Percentiles rank a stretch among this genome's conserved stretches.
Conservation (phyloP, 2,888 invertebrate species). For the Stenolophus ochropezus region DNA sequence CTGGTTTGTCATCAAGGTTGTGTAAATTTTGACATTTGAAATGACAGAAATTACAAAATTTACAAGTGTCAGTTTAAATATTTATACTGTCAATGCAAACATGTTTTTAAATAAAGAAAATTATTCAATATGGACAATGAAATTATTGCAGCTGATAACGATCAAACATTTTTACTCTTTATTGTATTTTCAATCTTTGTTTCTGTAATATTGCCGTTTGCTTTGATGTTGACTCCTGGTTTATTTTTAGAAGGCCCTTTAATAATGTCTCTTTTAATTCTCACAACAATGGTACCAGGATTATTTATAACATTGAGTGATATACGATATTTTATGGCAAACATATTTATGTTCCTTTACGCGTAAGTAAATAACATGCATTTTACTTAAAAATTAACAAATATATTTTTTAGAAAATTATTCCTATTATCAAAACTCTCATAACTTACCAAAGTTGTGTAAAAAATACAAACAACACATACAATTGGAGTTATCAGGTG, state of each 20-base stretch:
- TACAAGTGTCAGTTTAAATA: conserved; percentile 25
- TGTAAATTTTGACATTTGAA: neutral
- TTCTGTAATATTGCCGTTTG: conserved; percentile 65
- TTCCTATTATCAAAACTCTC: conserved; percentile 24
- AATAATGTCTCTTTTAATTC: conserved; percentile 62
- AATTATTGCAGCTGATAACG: conserved; percentile 63
- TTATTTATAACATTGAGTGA: conserved; percentile 64
- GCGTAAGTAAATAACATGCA: conserved; percentile 12
- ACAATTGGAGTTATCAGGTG: conserved; percentile 87
- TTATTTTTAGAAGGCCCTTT: conserved; percentile 65
- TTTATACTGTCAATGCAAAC: conserved; percentile 12
- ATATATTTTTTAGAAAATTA: conserved; percentile 48
- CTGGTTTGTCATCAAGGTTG: no score
- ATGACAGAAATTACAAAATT: conserved; percentile 10
- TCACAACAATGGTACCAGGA: conserved; percentile 64
- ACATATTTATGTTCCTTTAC: conserved; percentile 20
- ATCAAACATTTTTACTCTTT: conserved; percentile 65
- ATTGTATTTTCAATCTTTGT: conserved; percentile 65
- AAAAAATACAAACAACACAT: conserved; percentile 92
- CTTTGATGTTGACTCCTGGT: conserved; percentile 65
- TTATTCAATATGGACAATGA: conserved; percentile 56
- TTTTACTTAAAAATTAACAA: conserved; percentile 4
- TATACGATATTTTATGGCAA: conserved; percentile 63
- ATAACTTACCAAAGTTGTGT: conserved; percentile 88
- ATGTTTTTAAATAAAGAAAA: conserved; percentile 41